Evolutionary conservation across 2,113 vertebrate species (phyloP), one percentile per base, ranked within the genome.

Genomic region (Tyto alba): DNA sequence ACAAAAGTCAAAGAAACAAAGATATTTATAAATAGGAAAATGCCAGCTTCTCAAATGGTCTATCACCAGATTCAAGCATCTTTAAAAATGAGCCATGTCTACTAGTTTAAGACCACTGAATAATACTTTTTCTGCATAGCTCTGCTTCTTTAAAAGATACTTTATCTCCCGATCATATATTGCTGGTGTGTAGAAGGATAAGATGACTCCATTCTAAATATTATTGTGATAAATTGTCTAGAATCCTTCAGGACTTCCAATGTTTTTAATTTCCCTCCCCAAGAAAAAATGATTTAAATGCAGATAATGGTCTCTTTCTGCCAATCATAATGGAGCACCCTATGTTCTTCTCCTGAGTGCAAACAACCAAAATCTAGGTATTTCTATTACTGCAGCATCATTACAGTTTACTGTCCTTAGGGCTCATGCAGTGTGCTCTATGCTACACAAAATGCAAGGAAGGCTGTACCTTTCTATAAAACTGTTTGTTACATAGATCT

Each of bases 21-120:
- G 43, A 93, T 82, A 66, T 94, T 90, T 91, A 68, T 80, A 91
- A 79, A 64, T 27, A 93, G n/a, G 30, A 80, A 95, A 90, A 93
- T 63, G 41, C 36, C 80, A 82, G 11, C 53, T 76, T 72, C 78
- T 29, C 53, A 48, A 85, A 32, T 23, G 34, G 14, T 53, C 82
- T 47, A 23, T 43, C 78, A 71, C 9, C 45, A 13, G 13, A 76
- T 50, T 19, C 4, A 62, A 79, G 15, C 50, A 64, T 68, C 50
- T 85, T 87, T 45, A 30, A 25, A 89, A 82, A 75, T 19, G 17
- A 85, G 21, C 18, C 2, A 10, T 13, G 5, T 36, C 43, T 63
- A 13, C 59, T 66, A 22, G 22, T 55, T 93, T 69, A 72, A 83
- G 29, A n/a, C 1, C 34, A 68, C 19, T 71, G 67, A 90, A 56